Base-by-base conservation (phyloP, 2,888 invertebrate genomes). In the Neoaliturus tenellus region DNA sequence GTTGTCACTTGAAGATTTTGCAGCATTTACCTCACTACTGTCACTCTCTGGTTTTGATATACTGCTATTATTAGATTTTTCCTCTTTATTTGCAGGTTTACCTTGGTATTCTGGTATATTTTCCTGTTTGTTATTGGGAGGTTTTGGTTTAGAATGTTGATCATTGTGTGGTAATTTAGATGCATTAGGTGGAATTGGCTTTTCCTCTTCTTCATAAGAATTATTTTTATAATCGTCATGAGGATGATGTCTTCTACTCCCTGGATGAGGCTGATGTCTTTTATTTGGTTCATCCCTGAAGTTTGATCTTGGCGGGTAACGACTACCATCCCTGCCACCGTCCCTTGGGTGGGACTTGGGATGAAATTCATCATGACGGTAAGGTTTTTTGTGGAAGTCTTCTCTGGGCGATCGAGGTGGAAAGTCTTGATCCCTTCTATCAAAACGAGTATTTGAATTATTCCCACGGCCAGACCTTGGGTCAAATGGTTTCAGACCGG, bases 341-440 rank as follows among this genome's bases (percentile, higher is more conserved):
- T 75, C 75, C 20, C 55, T 51, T 31, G 51, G 55, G 10, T 78
- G 20, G 20, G 31, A n/a, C 35, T 78, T 78, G 12, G 51, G 55
- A 35, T 55, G 75, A n/a, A 31, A 33, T 31, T 78, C 78, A 17
- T 78, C 78, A 28, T 31, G 48, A 51, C 1, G 12, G 48, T 78
- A 51, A 0, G 78, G 55, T 78, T 55, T 78, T n/a, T 55, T 51
- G 55, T 78, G 41, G 28, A 44, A 78, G 35, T 55, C 78, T 55
- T 55, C 78, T 33, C 55, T 51, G 12, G 55, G 55, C 5, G 78
- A 55, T 2, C 78, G 48, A 33, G 78, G 35, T 33, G 55, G 33
- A n/a, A 39, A 39, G 1, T 55, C 55, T 33, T 78, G n/a, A 33
- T 78, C 31, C 35, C 78, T 51, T n/a, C 55, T 78, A 55, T 78